Evolutionary conservation across 2,113 vertebrate species (phyloP), one percentile per base, ranked within the genome.

Genomic region (Lanius ludovicianus): DNA sequence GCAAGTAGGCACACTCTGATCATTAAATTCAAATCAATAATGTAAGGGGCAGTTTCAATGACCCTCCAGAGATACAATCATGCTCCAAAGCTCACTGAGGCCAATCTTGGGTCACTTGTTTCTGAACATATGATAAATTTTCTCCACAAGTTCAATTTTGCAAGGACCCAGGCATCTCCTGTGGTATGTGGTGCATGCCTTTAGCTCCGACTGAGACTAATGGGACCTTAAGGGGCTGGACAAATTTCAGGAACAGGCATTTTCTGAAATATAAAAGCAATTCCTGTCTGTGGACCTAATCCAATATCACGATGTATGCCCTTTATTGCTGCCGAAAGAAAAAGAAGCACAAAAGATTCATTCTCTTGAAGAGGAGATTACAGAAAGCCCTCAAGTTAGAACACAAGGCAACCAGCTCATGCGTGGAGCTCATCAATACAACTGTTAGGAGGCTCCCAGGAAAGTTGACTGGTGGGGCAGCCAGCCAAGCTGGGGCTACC

Each of bases 41-140:
- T 15, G 25, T 84, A 77, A 90, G 59, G 63, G 55, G 47, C 65
- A 65, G 77, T 94, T 93, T 67, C 82, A 92, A 30, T 70, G 59
- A 86, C 90, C 82, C 79, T 90, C 62, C 6, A 6, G 64, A 82
- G 94, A 77, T 50, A 94, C 20, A 42, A 95, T 55, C 3, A 0
- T 90, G 89, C 90, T 96, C 73, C 47, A 8, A 70, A 77, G 89
- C 84, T 95, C 79, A 84, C 39, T 44, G 62, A 94, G 87, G 44
- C 70, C 68, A 78, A 91, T 88, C 86, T 90, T 79, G 83, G 81
- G 87, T 94, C 87, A 78, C 55, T 79, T 86, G 67, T 94, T 92
- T 74, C 93, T 93, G 71, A 97, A 91, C 27, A 27, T 67, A 50
- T 47, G 25, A 89, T 39, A 49, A 77, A 81, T 70, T 84, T 81